Conservation (phyloP, 1,140 invertebrate species). For the Drosophila bocqueti region DNA sequence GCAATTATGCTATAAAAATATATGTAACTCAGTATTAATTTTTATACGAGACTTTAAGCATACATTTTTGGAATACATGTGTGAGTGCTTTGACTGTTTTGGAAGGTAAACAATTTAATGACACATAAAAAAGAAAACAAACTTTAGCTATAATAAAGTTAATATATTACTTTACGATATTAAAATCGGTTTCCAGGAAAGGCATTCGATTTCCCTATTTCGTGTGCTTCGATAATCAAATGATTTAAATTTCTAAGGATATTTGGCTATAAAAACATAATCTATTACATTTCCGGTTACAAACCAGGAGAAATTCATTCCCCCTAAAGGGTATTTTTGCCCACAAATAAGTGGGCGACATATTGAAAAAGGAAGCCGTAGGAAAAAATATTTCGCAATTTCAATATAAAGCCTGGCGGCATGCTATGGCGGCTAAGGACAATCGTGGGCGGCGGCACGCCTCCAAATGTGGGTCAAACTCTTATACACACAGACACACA, state of each 20-base stretch:
- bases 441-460: slow-evolving; percentile 59
- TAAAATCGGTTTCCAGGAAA: no score
- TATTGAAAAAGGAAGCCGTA: slow-evolving; percentile 56
- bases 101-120: background rate
- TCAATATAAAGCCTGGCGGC: slow-evolving; percentile 74
- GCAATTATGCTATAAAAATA: background rate
- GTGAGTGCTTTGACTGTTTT: background rate
- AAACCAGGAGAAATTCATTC: slow-evolving; percentile 2
- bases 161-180: background rate
- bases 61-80: no score
- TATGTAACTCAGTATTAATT: background rate
- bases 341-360: slow-evolving; percentile 48
- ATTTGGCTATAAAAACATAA: background rate
- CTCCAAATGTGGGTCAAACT: slow-evolving; percentile 76
- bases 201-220: background rate
- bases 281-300: background rate
- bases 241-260: background rate
- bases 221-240: background rate
- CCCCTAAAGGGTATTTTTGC: slow-evolving; percentile 14
- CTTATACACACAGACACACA: slow-evolving; percentile 18
- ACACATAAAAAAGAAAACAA: background rate
- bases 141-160: background rate
- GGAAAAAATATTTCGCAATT: slow-evolving; percentile 64
- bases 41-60: background rate
- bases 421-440: slow-evolving; percentile 45